Base-by-base conservation (phyloP, 2,113 vertebrate species). In the Nesogale talazaci region DNA sequence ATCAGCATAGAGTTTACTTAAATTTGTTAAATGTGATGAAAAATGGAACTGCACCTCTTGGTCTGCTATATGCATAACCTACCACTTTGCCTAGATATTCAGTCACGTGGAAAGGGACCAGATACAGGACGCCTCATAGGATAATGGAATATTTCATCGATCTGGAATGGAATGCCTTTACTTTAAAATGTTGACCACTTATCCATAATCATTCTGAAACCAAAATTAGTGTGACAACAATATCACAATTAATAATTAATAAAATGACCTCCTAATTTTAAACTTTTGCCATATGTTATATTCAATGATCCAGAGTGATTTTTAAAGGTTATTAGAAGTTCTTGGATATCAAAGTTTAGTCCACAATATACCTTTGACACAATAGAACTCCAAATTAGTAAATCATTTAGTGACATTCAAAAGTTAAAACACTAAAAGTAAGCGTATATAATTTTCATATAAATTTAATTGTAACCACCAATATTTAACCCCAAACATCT, bases 401-500 rank as follows among this genome's bases (percentile, higher is more conserved):
- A 80, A n/a, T 65, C 29, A 17, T 34, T 77, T 14, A 52, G 16
- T 69, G 40, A n/a, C 8, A 56, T 57, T 76, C 84, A 69, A 88
- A 88, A 89, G 22, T 42, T 92, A 23, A 2, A 94, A 3, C 75
- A 23, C 6, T 90, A n/a, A 79, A 86, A 38, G 2, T 4, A 91
- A 74, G 77, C 59, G 11, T 6, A 17, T 31, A 91, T 72, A 79
- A 0, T 2, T 91, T 74, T 2, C 8, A 17, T 42, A 40, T 29
- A 78, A 61, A 76, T 82, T 77, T 61, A 93, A 63, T 19, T 81
- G 0, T 2, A 89, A 2, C 22, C 36, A 95, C 92, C 80, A 89
- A 8, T 80, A 38, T 83, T 80, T 59, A 93, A 25, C 56, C 80
- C 57, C 88, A 96, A 88, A 85, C 85, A 76, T 86, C 70, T 93